phyloP scores from a whole-genome alignment of 2,113 vertebrate species.

The Monopterus albus region DNA sequence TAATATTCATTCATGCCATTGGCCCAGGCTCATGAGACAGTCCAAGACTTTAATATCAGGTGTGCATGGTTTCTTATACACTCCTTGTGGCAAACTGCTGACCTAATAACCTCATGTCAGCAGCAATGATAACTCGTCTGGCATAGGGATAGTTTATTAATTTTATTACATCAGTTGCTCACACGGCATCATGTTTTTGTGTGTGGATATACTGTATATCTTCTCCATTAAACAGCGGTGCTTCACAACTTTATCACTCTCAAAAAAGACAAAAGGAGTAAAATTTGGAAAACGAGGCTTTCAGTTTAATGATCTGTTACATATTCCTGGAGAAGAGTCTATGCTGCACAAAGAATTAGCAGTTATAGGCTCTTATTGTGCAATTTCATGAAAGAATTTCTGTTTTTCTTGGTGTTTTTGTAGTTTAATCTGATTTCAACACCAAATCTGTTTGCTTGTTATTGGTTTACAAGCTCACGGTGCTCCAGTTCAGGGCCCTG shows the following conservation, averaged over 20 bases:
- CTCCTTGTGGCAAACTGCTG: constrained; percentile 38
- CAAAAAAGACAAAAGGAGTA: constrained; percentile 2
- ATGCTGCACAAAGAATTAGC: not conserved
- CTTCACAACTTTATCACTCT: constrained; percentile 7
- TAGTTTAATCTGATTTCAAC: not conserved
- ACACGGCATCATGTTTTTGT: constrained; percentile 22
- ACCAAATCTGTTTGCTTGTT: constrained; percentile 15
- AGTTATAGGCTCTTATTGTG: not conserved
- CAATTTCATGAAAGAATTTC: too few species aligned
- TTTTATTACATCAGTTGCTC: constrained; percentile 60
- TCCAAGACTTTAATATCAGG: constrained; percentile 47
- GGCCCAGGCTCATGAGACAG: constrained; percentile 38
- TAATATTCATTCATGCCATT: constrained; percentile 48
- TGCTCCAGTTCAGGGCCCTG: not conserved
- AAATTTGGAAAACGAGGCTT: constrained; percentile 10
- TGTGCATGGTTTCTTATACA: constrained; percentile 45
- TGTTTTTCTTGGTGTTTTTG: too few species aligned
- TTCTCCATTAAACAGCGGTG: constrained; percentile 19
- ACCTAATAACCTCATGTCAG: constrained; percentile 68
- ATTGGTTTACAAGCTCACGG: not conserved
- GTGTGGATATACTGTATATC: constrained; percentile 20
- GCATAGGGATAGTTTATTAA: constrained; percentile 67
- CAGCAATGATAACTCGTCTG: constrained; percentile 62
- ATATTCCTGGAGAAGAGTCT: not conserved
- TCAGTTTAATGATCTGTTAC: too few species aligned